A percentile compares a stretch with the other conserved stretches of the same genome.
Evolutionary conservation across 2,888 invertebrate species (phyloP).

Genomic region (Resseliella maxima): DNA sequence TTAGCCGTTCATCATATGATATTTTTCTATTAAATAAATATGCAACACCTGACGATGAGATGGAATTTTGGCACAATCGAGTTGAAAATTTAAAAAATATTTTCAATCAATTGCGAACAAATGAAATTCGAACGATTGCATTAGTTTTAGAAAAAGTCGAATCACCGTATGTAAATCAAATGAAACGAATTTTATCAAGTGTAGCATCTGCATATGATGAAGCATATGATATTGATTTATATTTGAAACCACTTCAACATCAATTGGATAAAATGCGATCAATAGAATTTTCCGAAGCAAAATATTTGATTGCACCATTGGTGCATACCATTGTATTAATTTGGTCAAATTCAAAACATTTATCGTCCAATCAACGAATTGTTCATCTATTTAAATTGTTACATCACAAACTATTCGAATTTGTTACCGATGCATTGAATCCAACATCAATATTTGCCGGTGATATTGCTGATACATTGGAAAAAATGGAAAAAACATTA

Average conservation of each 20-base stretch:
- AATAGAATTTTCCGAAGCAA: constrained; percentile 75
- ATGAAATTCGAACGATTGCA: constrained; percentile 85
- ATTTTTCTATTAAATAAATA: constrained; percentile 73
- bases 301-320: constrained; percentile 73
- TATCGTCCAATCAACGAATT: constrained; percentile 74
- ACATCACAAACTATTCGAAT: constrained; percentile 83
- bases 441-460: constrained; percentile 86
- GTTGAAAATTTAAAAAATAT: constrained; percentile 86
- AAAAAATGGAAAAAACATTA: constrained; percentile 68
- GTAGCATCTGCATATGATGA: constrained; percentile 81
- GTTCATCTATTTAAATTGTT: constrained; percentile 81
- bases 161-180: constrained; percentile 83
- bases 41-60: constrained; percentile 78
- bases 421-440: constrained; percentile 79
- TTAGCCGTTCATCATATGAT: constrained; percentile 61
- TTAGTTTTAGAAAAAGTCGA: constrained; percentile 79
- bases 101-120: constrained; percentile 86
- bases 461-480: constrained; percentile 81
- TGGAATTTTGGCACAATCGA: constrained; percentile 84
- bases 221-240: constrained; percentile 84
- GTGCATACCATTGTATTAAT: constrained; percentile 84
- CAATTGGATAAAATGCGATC: constrained; percentile 62
- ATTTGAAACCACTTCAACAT: constrained; percentile 68
- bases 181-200: constrained; percentile 81
- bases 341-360: constrained; percentile 87